phyloP scores from a whole-genome alignment of 2,888 invertebrate species.

The Clanis bilineata region DNA sequence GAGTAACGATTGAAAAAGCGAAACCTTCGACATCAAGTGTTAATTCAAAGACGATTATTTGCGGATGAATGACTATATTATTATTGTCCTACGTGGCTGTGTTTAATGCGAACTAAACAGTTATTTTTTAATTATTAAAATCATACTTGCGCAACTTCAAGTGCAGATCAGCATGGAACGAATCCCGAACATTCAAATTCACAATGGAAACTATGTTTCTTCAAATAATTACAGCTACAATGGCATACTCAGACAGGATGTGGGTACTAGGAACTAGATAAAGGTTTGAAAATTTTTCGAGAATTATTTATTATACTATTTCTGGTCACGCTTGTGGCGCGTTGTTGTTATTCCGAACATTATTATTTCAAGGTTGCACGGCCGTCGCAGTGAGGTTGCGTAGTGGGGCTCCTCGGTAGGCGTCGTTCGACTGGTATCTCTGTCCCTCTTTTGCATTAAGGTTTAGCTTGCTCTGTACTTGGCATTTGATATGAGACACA shows the following conservation, averaged over 20 bases:
- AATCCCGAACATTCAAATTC: no score
- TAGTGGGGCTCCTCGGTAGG: slow-evolving; percentile 81
- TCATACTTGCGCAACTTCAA: not conserved
- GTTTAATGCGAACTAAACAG: not conserved
- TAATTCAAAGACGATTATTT: slow-evolving; percentile 35
- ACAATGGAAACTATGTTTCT: not conserved
- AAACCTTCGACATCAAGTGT: slow-evolving; percentile 67
- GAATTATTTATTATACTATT: slow-evolving; percentile 75
- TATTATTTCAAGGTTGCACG: slow-evolving; percentile 82
- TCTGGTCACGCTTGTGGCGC: slow-evolving; percentile 81
- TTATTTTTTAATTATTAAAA: not conserved
- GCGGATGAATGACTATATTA: slow-evolving; percentile 5
- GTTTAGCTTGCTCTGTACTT: slow-evolving; percentile 71
- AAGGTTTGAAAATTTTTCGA: slow-evolving; percentile 64
- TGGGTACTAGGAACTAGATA: slow-evolving; percentile 53
- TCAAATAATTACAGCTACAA: slow-evolving; percentile 2
- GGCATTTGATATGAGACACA: slow-evolving; percentile 71
- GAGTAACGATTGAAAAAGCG: slow-evolving; percentile 77
- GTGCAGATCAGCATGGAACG: not conserved
- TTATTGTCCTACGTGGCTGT: not conserved
- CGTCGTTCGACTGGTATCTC: slow-evolving; percentile 74
- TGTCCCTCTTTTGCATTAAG: slow-evolving; percentile 76
- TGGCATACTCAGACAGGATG: slow-evolving; percentile 51
- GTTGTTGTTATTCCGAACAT: slow-evolving; percentile 82
- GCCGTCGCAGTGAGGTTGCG: slow-evolving; percentile 80